These are phyloP conservation scores for Aphelinus certus DNA, from an alignment of 1,140 invertebrate species.

Conservation along the genomic window DNA sequence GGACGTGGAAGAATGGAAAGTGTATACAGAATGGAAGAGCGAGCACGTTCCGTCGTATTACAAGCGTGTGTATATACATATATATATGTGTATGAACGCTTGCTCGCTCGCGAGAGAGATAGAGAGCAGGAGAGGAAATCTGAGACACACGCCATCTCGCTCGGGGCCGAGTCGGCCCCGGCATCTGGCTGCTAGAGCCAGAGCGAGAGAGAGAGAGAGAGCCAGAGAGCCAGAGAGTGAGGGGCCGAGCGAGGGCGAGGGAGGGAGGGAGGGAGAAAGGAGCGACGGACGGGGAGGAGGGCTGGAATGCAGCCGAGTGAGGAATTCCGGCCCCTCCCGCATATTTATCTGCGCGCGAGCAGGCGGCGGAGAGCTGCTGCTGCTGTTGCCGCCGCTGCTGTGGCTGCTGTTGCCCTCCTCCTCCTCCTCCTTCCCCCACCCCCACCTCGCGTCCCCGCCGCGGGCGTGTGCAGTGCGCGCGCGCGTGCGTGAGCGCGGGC, in stretches of 20 bases:
- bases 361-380: too few species aligned
- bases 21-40: background rate
- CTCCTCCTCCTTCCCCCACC: background rate
- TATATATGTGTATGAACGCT: too few species aligned
- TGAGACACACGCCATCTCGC: too few species aligned
- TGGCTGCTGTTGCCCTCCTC: constrained; percentile 35
- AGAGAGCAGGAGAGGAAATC: too few species aligned
- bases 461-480: constrained; percentile 7
- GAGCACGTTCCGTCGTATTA: background rate
- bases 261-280: constrained; percentile 36
- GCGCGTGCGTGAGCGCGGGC: constrained; percentile 35
- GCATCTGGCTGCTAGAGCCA: background rate
- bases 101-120: too few species aligned
- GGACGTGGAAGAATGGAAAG: too few species aligned
- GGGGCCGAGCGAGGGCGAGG: constrained; percentile 40
- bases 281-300: constrained; percentile 40
- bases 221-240: constrained; percentile 21
- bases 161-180: too few species aligned
- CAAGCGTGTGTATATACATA: too few species aligned
- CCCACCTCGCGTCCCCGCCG: constrained; percentile 37
- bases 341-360: constrained; percentile 62
- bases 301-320: constrained; percentile 65
- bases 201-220: constrained; percentile 39
- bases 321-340: constrained; percentile 67
- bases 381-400: too few species aligned